Conservation (phyloP, 2,888 invertebrate genomes). For the Marronus borbonicus region DNA sequence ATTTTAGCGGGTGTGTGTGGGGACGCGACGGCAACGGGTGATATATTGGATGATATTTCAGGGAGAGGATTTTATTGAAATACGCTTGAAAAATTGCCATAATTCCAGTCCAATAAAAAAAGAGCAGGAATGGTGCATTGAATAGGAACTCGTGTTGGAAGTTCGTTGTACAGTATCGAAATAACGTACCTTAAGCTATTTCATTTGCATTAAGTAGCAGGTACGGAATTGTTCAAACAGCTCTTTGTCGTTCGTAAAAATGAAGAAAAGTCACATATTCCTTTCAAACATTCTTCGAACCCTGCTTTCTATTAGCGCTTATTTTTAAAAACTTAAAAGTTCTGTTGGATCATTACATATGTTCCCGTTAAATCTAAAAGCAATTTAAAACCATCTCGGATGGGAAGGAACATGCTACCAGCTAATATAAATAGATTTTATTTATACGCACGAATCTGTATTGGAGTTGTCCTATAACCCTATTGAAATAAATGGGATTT, state of each 20-base stretch:
- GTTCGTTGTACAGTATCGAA: background rate
- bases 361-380: constrained; percentile 3
- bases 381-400: background rate
- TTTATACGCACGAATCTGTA: background rate
- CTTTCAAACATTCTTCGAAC: too few species aligned
- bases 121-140: background rate
- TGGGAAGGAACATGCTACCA: background rate
- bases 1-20: constrained; percentile 10
- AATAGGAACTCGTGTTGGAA: background rate
- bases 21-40: constrained; percentile 9
- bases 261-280: too few species aligned
- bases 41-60: constrained; percentile 19
- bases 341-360: background rate
- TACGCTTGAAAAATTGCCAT: constrained; percentile 42
- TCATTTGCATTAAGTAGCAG: too few species aligned
- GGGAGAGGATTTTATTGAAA: constrained; percentile 42
- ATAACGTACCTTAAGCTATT: too few species aligned
- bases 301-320: too few species aligned
- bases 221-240: too few species aligned
- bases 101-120: constrained; percentile 30
- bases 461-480: constrained; percentile 1
- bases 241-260: too few species aligned
- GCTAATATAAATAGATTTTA: constrained; percentile 24
- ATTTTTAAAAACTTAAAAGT: background rate
- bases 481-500: constrained; percentile 20